These are phyloP conservation scores for Archips xylosteana DNA, from an alignment of 2,888 invertebrate genomes.

Conservation along the genomic window DNA sequence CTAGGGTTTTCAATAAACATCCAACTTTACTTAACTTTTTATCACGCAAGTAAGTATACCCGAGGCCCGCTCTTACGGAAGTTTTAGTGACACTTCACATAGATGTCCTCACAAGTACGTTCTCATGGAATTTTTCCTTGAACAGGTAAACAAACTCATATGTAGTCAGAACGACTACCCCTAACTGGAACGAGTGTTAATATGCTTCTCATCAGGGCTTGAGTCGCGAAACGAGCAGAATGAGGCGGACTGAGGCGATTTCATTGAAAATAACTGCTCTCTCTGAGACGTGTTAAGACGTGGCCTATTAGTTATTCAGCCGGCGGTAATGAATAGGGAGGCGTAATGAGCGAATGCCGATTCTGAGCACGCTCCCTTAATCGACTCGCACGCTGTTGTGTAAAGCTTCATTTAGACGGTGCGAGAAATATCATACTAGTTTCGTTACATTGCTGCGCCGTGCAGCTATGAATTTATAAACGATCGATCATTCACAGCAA, in stretches of 20 bases:
- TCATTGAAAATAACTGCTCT: constrained; percentile 73
- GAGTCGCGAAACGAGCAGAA: constrained; percentile 44
- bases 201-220: constrained; percentile 37
- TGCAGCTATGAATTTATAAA: no score
- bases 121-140: constrained; percentile 22
- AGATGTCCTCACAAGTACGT: constrained; percentile 4
- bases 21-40: constrained; percentile 28
- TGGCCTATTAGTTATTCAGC: constrained; percentile 77
- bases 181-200: constrained; percentile 40
- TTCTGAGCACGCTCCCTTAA: constrained; percentile 77
- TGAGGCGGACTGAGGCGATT: constrained; percentile 48
- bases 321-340: constrained; percentile 77
- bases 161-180: constrained; percentile 36
- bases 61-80: constrained; percentile 23
- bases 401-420: not conserved
- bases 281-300: constrained; percentile 66
- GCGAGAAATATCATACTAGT: no score
- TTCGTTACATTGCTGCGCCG: no score
- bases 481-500: no score
- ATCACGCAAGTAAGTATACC: constrained; percentile 14
- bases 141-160: constrained; percentile 40
- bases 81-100: constrained; percentile 30
- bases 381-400: constrained; percentile 59
- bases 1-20: constrained; percentile 20
- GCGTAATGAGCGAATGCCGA: constrained; percentile 78